Conservation (phyloP, 2,797 vertebrate species). For the Tenualosa ilisha region DNA sequence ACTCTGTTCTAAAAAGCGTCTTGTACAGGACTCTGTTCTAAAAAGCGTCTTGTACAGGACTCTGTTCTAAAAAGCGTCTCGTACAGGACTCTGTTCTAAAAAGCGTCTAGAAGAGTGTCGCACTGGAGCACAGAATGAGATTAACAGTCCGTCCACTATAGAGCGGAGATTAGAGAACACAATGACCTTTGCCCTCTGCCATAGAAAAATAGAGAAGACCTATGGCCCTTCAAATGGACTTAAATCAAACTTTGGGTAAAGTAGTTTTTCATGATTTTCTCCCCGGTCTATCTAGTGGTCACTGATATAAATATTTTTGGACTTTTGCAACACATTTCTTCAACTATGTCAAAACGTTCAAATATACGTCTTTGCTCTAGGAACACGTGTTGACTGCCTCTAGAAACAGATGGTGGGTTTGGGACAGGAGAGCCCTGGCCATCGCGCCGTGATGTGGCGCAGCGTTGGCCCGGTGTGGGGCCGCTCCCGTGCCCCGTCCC, state of each 20-base stretch:
- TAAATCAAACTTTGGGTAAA: not conserved
- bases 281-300: not conserved
- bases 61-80: not conserved
- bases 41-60: too few species aligned
- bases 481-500: too few species aligned
- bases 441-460: too few species aligned
- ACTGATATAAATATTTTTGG: not conserved
- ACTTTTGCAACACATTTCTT: slow-evolving; percentile 4
- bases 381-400: not conserved
- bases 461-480: too few species aligned
- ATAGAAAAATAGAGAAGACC: not conserved
- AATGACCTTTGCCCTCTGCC: not conserved
- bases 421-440: not conserved
- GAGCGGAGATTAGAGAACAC: not conserved
- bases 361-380: not conserved
- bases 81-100: not conserved
- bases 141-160: not conserved
- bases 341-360: not conserved
- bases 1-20: too few species aligned
- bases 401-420: not conserved
- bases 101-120: not conserved
- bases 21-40: too few species aligned
- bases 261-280: not conserved
- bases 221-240: not conserved
- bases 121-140: not conserved